Evolutionary conservation across 2,888 invertebrate species (phyloP).

Genomic region (Dorcus hopei): DNA sequence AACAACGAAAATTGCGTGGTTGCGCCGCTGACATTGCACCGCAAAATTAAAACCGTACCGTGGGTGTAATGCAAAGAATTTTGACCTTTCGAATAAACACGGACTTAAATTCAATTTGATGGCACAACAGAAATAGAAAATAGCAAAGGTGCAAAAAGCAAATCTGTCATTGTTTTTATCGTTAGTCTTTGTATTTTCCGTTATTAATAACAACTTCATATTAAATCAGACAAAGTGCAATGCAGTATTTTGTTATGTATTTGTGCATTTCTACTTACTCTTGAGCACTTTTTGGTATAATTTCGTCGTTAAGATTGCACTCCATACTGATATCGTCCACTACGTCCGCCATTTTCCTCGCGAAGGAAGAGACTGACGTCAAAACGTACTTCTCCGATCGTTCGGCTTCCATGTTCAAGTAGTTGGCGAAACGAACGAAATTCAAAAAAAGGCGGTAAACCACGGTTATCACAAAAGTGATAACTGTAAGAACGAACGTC

Average conservation of each 20-base stretch:
- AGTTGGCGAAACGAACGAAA: slow-evolving; percentile 1
- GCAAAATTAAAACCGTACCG: too few relatives aligned
- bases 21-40: too few relatives aligned
- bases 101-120: too few relatives aligned
- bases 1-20: background rate
- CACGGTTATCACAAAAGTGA: slow-evolving; percentile 5
- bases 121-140: too few relatives aligned
- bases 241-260: background rate
- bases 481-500: background rate
- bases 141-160: too few relatives aligned
- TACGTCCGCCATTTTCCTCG: slow-evolving; percentile 42
- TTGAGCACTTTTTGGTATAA: slow-evolving; percentile 44
- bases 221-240: background rate
- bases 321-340: slow-evolving; percentile 43
- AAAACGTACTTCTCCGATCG: slow-evolving; percentile 5
- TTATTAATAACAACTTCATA: background rate
- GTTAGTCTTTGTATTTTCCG: too few relatives aligned
- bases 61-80: too few relatives aligned
- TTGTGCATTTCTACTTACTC: slow-evolving; percentile 39
- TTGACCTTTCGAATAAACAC: too few relatives aligned
- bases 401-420: slow-evolving; percentile 5
- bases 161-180: too few relatives aligned
- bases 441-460: slow-evolving; percentile 18
- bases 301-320: slow-evolving; percentile 40
- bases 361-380: slow-evolving; percentile 13